Percentiles rank a stretch among this genome's conserved stretches.
Evolutionary conservation across 2,797 vertebrate species (phyloP).

Genomic region (Poeciliopsis paucimaculata): DNA sequence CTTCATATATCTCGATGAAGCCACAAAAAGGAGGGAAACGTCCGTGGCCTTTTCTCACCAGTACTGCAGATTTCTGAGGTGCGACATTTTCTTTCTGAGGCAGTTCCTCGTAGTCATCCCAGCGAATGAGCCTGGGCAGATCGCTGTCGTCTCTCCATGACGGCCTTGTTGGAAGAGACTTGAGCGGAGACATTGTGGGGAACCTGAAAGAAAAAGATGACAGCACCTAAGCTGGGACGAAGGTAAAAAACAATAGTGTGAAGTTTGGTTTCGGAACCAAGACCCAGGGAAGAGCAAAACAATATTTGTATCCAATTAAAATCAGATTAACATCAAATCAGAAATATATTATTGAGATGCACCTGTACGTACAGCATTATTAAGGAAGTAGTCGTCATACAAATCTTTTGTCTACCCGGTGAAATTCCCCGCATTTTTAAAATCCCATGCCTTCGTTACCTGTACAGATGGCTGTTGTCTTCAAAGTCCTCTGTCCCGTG

Average conservation of each 20-base stretch:
- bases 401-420: background rate
- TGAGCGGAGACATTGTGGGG: slow-evolving; percentile 90
- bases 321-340: background rate
- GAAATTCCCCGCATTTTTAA: background rate
- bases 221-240: background rate
- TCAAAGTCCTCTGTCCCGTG: slow-evolving; percentile 94
- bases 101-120: slow-evolving; percentile 84
- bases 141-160: slow-evolving; percentile 69
- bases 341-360: background rate
- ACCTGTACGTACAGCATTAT: background rate
- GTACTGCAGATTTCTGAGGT: slow-evolving; percentile 77
- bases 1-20: background rate
- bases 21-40: background rate
- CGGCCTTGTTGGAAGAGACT: slow-evolving; percentile 86
- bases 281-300: background rate
- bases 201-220: slow-evolving; percentile 57
- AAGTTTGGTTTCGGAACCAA: background rate
- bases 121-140: slow-evolving; percentile 87
- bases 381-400: background rate
- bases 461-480: slow-evolving; percentile 88
- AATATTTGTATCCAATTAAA: background rate
- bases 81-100: slow-evolving; percentile 78
- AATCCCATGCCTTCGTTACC: slow-evolving; percentile 69
- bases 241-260: background rate
- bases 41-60: slow-evolving; percentile 58